phyloP scores from a whole-genome alignment of 2,113 vertebrate genomes.

The Onychostruthus taczanowskii region DNA sequence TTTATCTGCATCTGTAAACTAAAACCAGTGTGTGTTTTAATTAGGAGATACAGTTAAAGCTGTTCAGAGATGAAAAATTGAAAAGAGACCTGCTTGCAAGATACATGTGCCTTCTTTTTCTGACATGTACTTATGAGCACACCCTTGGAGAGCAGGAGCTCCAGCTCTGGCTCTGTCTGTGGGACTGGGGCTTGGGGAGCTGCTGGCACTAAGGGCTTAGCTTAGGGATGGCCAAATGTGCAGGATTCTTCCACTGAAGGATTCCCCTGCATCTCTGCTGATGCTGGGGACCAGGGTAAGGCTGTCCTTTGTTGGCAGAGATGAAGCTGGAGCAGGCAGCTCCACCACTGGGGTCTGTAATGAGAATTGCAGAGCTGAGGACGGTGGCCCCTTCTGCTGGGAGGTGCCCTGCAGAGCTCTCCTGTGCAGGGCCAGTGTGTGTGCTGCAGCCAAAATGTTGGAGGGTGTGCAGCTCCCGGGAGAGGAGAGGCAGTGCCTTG shows the following conservation, averaged over 20 bases:
- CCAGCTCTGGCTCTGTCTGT: not conserved
- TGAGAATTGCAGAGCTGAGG: not conserved
- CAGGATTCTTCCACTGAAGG: not conserved
- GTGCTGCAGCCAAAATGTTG: not conserved
- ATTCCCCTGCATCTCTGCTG: accelerated
- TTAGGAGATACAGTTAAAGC: not conserved
- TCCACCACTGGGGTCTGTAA: not conserved
- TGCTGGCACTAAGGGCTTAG: not conserved
- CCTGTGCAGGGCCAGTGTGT: accelerated
- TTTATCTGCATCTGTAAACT: not conserved
- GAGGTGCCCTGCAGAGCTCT: accelerated
- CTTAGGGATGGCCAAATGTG: not conserved
- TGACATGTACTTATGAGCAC: accelerated
- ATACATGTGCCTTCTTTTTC: not conserved
- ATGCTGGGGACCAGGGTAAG: not conserved
- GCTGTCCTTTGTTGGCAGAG: not conserved
- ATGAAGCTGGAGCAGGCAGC: not conserved
- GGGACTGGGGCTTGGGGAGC: not conserved
- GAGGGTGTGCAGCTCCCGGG: not conserved
- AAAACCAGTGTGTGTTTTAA: not conserved
- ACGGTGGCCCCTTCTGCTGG: not conserved
- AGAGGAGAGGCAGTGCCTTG: not conserved
- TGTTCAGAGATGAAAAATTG: not conserved
- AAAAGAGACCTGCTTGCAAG: not conserved
- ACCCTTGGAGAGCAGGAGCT: not conserved